Base-by-base conservation (phyloP, 2,113 vertebrate genomes). In the Myrmophylax atrothorax region DNA sequence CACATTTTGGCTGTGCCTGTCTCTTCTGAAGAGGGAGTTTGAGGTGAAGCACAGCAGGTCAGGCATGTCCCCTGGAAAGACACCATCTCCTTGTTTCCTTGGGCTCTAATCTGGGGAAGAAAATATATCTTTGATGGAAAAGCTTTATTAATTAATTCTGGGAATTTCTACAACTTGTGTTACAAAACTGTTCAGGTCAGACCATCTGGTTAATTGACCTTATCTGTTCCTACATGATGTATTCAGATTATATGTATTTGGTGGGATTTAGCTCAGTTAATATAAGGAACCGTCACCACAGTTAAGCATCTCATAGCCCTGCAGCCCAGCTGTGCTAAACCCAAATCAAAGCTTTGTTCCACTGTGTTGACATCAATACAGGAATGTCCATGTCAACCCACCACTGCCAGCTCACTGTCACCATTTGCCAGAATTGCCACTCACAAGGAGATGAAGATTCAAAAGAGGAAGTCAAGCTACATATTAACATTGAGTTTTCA, bases 271-370 rank as follows among this genome's bases (percentile, higher is more conserved):
- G 14, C 4, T 52, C 49, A 50, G 5, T 16, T 29, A 46, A 46
- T 9, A 26, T 19, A 53, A 70, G 42, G 26, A 76, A 18, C 25
- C 31, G 13, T 24, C 58, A 58, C 22, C 29, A 42, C 8, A 53
- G 14, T 8, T 58, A 52, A 62, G 11, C 23, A 53, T 22, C 28
- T 23, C 1, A 3, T 38, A 59, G 28, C 4, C 0, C 1, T 9
- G 31, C 26, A 49, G 40, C 29, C 18, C 9, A 25, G 11, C 18
- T 89, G 26, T 0, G 1, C 64, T 49, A 28, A 59, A 58, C 22
- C 7, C 1, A 37, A 38, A n/a, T 4, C 22, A 42, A 53, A 77
- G 60, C 47, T 73, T 40, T n/a, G 23, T 25, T 73, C n/a, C 18
- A 1, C 31, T 7, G 1, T 17, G 9, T 14, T 59, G 9, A 15